Evolutionary conservation across 2,797 vertebrate species (phyloP), one percentile per base, ranked within the genome.

Genomic region (Melopsittacus undulatus): DNA sequence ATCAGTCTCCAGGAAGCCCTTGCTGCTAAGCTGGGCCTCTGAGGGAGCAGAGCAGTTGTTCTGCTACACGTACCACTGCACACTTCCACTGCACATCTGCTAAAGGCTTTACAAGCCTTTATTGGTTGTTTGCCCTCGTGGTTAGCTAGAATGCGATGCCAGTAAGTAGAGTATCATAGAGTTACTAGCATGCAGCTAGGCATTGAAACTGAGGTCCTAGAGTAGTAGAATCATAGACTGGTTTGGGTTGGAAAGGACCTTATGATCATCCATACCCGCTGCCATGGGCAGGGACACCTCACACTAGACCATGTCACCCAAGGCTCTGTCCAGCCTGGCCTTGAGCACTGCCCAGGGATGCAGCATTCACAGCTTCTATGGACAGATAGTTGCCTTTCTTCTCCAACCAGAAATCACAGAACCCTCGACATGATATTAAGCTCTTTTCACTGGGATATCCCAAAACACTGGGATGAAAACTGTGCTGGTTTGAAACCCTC

Each of bases 1-100:
- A 92, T 66, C 81, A 69, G 92, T 48, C 90, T 93, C 54, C 61
- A 64, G 86, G 92, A 86, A 74, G 83, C 79, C 57, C 2, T 5
- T 19, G 54, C 43, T 92, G 86, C 91, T 51, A 22, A 22, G 48
- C 42, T n/a, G 74, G 86, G 76, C 17, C 80, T 84, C 13, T 3
- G 10, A 22, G 46, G 7, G 79, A 90, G 64, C 52, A 54, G 12
- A 20, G 2, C 1, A 26, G 10, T 18, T 40, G 30, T 63, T 43
- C 17, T 14, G 2, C 14, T n/a, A 20, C n/a, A 11, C 2, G 9
- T 80, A 11, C 56, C 14, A 2, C 46, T 51, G 36, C 46, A 23
- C 6, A 2, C 59, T 42, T 52, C 3, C 2, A 1, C 21, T 2
- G 1, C 74, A 15, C 3, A 1, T 32, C 66, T 70, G 34, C 81